phyloP scores from a whole-genome alignment of 2,888 invertebrate species.

The Chymomyza caudatula region DNA sequence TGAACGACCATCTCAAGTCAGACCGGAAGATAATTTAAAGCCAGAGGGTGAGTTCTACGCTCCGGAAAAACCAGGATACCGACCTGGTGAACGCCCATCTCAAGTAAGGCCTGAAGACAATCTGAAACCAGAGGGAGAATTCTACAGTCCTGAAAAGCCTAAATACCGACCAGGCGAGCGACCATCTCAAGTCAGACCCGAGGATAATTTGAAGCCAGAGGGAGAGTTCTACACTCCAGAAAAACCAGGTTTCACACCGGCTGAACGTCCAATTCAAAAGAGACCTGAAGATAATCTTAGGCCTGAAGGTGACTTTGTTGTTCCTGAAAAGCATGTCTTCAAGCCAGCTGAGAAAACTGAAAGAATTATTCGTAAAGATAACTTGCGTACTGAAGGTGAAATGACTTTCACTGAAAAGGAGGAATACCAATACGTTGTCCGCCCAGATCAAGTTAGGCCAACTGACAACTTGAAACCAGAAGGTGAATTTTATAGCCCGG shows the following conservation, averaged over 20 bases:
- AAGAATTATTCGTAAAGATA: constrained; percentile 79
- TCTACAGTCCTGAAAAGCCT: no score
- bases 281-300: constrained; percentile 82
- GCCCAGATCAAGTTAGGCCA: constrained; percentile 75
- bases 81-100: no score
- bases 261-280: no score
- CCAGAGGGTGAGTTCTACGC: constrained; percentile 83
- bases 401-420: constrained; percentile 67
- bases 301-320: constrained; percentile 80
- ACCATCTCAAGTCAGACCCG: no score
- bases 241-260: no score
- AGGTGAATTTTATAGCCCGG: constrained; percentile 80
- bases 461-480: constrained; percentile 69
- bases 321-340: constrained; percentile 76
- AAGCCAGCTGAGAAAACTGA: constrained; percentile 79
- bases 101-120: no score
- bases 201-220: no score
- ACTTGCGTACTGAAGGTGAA: constrained; percentile 80
- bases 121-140: no score
- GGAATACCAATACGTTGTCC: constrained; percentile 76
- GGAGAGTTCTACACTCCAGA: no score
- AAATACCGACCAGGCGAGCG: no score
- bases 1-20: constrained; percentile 77
- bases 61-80: no score
- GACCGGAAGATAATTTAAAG: constrained; percentile 79